These are phyloP conservation scores for Pseudopipra pipra DNA, from an alignment of 2,113 vertebrate genomes.

Conservation along the genomic window DNA sequence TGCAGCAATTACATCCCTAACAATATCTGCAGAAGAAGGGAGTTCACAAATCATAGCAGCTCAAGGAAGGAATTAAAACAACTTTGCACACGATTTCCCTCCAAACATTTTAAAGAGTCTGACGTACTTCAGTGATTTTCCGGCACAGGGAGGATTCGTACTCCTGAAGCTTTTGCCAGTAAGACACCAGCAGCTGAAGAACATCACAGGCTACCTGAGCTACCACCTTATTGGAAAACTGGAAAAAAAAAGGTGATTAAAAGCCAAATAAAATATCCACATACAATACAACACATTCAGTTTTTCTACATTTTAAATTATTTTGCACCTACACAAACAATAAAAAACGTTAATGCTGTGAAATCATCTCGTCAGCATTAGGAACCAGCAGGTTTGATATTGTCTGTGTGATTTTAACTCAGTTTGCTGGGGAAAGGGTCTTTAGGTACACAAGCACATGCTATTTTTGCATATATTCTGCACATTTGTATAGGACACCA, in stretches of 20 bases:
- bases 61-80: neutral
- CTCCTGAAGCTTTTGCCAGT: conserved; percentile 91
- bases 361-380: neutral
- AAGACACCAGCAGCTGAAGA: conserved; percentile 91
- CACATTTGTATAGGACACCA: neutral
- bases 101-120: neutral
- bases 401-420: rapidly evolving
- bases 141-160: conserved; percentile 84
- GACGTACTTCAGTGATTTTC: conserved; percentile 91
- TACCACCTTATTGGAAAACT: conserved; percentile 94
- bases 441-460: neutral
- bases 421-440: neutral
- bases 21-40: neutral
- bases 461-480: neutral
- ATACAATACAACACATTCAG: neutral
- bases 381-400: neutral
- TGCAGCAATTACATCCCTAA: neutral
- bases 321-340: neutral
- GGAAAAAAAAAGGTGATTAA: conserved; percentile 26
- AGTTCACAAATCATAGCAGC: neutral
- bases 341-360: rapidly evolving
- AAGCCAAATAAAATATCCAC: neutral
- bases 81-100: neutral
- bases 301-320: neutral
- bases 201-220: conserved; percentile 93